Conservation (phyloP, 2,888 invertebrate species). For the Amphipyra tragopoginis region DNA sequence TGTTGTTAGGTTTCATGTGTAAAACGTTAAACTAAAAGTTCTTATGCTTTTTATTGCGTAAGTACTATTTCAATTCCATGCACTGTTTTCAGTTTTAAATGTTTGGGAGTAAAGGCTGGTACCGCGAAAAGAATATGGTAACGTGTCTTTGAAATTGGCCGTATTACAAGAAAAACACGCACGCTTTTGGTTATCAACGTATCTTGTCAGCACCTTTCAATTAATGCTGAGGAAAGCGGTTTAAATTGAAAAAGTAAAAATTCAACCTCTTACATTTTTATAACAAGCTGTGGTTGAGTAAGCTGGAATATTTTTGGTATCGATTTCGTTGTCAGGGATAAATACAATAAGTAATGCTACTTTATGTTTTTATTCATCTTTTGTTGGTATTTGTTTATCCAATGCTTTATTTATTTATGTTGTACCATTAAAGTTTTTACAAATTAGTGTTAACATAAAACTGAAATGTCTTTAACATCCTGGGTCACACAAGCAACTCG, state of each 20-base stretch:
- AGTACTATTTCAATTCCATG: slow-evolving; percentile 19
- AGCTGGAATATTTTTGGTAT: slow-evolving; percentile 11
- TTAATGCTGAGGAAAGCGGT: slow-evolving; percentile 73
- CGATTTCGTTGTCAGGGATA: neutral
- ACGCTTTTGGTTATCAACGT: slow-evolving; percentile 78
- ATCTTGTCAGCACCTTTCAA: slow-evolving; percentile 80
- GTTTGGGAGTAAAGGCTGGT: slow-evolving; percentile 37
- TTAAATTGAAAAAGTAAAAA: slow-evolving; percentile 68
- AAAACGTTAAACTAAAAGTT: slow-evolving; percentile 17
- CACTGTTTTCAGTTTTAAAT: slow-evolving; percentile 37
- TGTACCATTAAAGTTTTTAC: too few species aligned
- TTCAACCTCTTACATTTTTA: slow-evolving; percentile 54
- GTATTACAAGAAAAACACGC: slow-evolving; percentile 83
- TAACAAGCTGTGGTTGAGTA: slow-evolving; percentile 28
- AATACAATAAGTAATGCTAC: too few species aligned
- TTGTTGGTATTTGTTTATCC: too few species aligned
- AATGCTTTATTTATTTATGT: neutral
- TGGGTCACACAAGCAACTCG: slow-evolving; percentile 55
- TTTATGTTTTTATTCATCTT: neutral
- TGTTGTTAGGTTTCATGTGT: slow-evolving; percentile 23
- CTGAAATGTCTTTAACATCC: slow-evolving; percentile 31
- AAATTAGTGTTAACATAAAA: neutral
- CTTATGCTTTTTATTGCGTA: slow-evolving; percentile 16
- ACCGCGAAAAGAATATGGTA: slow-evolving; percentile 53
- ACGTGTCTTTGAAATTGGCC: slow-evolving; percentile 70